Percentiles rank a stretch among this genome's conserved stretches.
phyloP scores from a whole-genome alignment of 2,888 invertebrate genomes.

The Lasioglossum marginatum region DNA sequence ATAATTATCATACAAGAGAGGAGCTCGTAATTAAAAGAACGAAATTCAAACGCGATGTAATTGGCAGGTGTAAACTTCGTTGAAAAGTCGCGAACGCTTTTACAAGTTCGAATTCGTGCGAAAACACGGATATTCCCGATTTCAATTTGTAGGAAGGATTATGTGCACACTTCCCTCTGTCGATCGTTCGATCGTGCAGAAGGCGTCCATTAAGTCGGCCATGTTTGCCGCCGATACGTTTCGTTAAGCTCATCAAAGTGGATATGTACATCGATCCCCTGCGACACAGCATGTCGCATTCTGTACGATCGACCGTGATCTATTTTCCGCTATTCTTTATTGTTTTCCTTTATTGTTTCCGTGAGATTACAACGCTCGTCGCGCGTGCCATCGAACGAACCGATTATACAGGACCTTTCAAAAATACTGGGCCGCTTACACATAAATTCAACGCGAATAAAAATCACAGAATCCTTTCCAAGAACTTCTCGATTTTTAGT shows the following conservation, averaged over 20 bases:
- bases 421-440: not conserved
- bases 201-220: constrained; percentile 35
- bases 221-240: constrained; percentile 48
- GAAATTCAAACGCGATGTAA: not conserved
- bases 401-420: not conserved
- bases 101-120: not conserved
- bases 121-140: constrained; percentile 7
- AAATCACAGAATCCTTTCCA: not conserved
- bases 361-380: constrained; percentile 6
- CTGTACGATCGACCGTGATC: constrained; percentile 52
- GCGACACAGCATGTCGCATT: constrained; percentile 32
- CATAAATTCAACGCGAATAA: not conserved
- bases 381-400: constrained; percentile 10
- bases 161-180: constrained; percentile 14
- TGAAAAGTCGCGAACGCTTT: not conserved
- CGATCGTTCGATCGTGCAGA: constrained; percentile 57
- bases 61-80: not conserved
- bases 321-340: constrained; percentile 4
- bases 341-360: constrained; percentile 32
- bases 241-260: constrained; percentile 59
- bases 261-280: constrained; percentile 62
- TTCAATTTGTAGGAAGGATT: constrained; percentile 65
- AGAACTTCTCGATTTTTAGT: not conserved
- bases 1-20: not conserved
- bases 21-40: not conserved